Evolutionary conservation across 2,113 vertebrate species (phyloP).

Genomic region (Pyrgilauda ruficollis): DNA sequence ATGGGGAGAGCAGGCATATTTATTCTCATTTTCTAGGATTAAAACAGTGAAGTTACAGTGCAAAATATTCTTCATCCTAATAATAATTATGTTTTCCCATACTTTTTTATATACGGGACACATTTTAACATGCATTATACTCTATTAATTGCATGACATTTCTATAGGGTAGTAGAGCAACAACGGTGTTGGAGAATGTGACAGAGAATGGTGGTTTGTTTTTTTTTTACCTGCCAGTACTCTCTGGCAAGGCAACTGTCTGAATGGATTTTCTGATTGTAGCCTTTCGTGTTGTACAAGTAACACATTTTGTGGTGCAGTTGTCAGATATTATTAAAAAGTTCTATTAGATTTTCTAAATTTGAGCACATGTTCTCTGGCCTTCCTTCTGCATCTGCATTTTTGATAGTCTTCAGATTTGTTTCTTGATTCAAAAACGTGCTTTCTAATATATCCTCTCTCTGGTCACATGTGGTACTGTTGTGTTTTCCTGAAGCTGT

Average conservation of each 20-base stretch:
- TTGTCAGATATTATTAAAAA: neutral
- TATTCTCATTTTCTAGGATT: neutral
- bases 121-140: neutral
- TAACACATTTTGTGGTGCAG: neutral
- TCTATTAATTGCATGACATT: neutral
- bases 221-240: neutral
- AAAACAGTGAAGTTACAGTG: neutral
- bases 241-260: neutral
- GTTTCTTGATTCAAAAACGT: neutral
- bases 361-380: neutral
- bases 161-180: neutral
- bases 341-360: neutral
- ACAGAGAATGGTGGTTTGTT: neutral
- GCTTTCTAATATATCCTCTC: neutral
- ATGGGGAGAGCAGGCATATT: neutral
- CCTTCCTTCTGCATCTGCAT: neutral
- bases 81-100: neutral
- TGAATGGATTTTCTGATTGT: neutral
- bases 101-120: neutral
- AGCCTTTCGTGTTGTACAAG: neutral
- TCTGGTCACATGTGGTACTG: neutral
- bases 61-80: neutral
- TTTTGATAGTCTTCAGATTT: neutral
- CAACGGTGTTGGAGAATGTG: neutral
- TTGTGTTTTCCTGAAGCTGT: slow-evolving; percentile 3